Percentiles rank a stretch among this genome's conserved stretches.
These are phyloP conservation scores for Oenanthe oenanthe DNA, from an alignment of 2,113 vertebrate species.

Conservation along the genomic window DNA sequence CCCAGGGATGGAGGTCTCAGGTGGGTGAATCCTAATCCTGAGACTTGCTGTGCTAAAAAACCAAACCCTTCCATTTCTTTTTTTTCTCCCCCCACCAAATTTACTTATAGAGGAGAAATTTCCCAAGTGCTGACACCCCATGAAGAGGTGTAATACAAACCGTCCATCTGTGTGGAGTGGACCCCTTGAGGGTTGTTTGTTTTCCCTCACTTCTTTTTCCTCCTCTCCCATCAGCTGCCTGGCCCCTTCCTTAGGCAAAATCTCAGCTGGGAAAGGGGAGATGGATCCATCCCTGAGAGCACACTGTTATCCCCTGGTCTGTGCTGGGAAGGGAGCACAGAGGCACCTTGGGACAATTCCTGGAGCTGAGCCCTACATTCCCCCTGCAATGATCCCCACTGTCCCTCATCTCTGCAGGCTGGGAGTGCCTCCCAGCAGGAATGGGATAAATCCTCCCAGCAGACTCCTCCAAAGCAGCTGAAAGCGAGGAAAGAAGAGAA, in stretches of 20 bases:
- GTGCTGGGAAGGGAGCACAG: neutral
- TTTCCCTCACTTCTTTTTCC: neutral
- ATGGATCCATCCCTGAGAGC: neutral
- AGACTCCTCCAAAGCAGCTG: neutral
- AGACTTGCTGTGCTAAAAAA: neutral
- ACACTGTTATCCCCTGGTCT: accelerated
- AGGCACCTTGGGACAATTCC: neutral
- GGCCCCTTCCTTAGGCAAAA: neutral
- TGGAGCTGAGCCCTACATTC: neutral
- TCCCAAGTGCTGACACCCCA: neutral
- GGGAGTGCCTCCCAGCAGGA: neutral
- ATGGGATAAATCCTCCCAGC: neutral
- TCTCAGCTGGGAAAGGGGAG: neutral
- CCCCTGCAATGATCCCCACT: neutral
- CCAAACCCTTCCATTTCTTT: neutral
- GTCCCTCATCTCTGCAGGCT: neutral
- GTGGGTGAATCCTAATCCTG: neutral
- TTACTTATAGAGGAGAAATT: neutral
- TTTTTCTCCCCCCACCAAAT: accelerated
- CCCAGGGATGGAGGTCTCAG: neutral
- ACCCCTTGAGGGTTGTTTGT: slow-evolving; percentile 4
- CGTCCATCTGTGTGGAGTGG: neutral
- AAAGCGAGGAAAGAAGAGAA: neutral
- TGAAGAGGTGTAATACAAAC: neutral
- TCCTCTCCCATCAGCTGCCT: neutral